Percentiles rank a stretch among this genome's conserved stretches.
These are phyloP conservation scores for Planococcus citri DNA, from an alignment of 1,140 invertebrate species.

Conservation along the genomic window DNA sequence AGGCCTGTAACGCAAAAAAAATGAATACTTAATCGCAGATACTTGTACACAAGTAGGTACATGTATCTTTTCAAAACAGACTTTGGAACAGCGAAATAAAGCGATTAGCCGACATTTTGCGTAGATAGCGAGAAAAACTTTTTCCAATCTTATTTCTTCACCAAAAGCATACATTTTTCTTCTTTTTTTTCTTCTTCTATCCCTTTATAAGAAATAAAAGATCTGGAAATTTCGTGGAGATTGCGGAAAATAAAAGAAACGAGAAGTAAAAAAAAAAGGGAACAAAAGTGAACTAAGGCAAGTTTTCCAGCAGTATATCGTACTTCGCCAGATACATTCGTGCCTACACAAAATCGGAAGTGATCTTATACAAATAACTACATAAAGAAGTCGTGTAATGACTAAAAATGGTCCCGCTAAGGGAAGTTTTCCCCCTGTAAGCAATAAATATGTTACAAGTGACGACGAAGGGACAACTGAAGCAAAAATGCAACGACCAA, in stretches of 20 bases:
- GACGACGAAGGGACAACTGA: background rate
- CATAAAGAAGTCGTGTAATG: slow-evolving; percentile 3
- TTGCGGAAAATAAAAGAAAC: background rate
- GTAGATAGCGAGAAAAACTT: no score
- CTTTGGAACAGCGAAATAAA: no score
- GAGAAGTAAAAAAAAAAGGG: background rate
- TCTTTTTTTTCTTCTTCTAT: background rate
- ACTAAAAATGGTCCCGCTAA: background rate
- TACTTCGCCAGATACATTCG: background rate
- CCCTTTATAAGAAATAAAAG: background rate
- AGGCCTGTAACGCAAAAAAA: no score
- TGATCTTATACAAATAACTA: background rate
- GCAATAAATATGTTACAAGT: slow-evolving; percentile 8
- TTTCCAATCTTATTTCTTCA: no score
- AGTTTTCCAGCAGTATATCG: background rate
- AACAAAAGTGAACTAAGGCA: background rate
- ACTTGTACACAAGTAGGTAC: no score
- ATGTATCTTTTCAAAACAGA: no score
- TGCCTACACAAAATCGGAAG: background rate
- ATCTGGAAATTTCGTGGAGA: background rate
- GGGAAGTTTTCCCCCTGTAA: background rate
- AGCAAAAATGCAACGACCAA: background rate
- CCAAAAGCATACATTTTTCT: background rate
- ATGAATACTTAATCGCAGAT: no score
- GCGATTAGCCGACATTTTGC: no score